Base-by-base conservation (phyloP, 2,113 vertebrate species). In the Geococcyx californianus region DNA sequence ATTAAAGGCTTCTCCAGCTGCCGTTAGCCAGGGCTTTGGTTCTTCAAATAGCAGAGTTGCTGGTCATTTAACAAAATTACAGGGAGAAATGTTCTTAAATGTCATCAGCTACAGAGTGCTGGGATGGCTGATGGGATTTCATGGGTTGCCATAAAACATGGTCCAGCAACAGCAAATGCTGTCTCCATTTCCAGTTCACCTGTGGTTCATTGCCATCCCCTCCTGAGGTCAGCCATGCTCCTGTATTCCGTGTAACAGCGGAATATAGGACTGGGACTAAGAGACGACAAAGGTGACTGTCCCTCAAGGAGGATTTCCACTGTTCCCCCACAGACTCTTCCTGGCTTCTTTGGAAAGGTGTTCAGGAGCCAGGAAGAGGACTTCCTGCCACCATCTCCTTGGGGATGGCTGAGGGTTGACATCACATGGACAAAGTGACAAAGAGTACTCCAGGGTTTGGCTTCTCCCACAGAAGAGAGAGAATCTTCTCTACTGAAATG, bases 11-110 rank as follows among this genome's bases (percentile, higher is more conserved):
- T 63, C 85, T 95, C 84, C 72, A 85, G 63, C 72, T 86, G 76
- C 64, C 64, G 70, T 90, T 88, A 84, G 72, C n/a, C 80, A 93
- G 68, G 88, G 81, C 94, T 93, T 92, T 86, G 55, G 76, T 90
- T 89, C 78, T 81, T 94, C 73, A 81, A 80, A 80, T 84, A 92
- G 82, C 81, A 63, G 63, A 77, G 59, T 51, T 95, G 64, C 45
- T 85, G 70, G 76, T 63, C 16, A 68, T 90, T 84, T 81, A 23
- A 84, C 96, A 95, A 83, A 92, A 88, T 72, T 93, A 55, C 55
- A 36, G 56, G 60, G 40, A 66, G 55, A 83, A 90, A 84, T 62
- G 70, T 85, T 91, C 78, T 74, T 80, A 59, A 94, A 86, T 68
- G 75, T 59, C 77, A 93, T 73, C 91, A 79, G 76, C 66, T 81